These are phyloP conservation scores for Tetramorium bicarinatum DNA, from an alignment of 2,888 invertebrate genomes.

Conservation along the genomic window DNA sequence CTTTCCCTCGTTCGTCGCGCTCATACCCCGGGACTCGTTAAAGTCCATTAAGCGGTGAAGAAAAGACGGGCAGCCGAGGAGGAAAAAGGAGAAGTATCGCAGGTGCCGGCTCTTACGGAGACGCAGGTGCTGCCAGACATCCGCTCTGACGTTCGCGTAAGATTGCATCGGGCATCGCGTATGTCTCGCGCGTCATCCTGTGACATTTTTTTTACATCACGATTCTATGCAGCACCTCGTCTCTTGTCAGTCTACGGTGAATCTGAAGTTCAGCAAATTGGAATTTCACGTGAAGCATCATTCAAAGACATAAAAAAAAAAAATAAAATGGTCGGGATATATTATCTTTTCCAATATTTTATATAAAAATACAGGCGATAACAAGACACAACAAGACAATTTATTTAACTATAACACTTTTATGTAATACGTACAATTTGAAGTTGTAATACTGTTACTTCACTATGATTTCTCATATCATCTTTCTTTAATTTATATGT, in stretches of 20 bases:
- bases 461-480: background rate
- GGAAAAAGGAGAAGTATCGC: constrained; percentile 32
- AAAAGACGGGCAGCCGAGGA: constrained; percentile 55
- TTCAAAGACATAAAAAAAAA: background rate
- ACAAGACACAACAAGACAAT: background rate
- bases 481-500: constrained; percentile 16
- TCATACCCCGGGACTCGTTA: constrained; percentile 66
- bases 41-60: constrained; percentile 69
- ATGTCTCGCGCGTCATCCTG: constrained; percentile 46
- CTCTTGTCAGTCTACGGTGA: background rate
- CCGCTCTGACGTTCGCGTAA: constrained; percentile 40
- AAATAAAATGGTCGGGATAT: background rate
- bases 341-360: constrained; percentile 1
- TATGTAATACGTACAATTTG: background rate
- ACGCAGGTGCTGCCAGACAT: constrained; percentile 56
- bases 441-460: background rate
- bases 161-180: constrained; percentile 66
- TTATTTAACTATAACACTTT: background rate
- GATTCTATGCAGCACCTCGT: constrained; percentile 39
- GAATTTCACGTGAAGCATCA: background rate
- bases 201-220: constrained; percentile 60
- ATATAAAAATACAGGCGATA: background rate
- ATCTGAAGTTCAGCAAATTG: constrained; percentile 16
- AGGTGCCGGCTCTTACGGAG: constrained; percentile 53
- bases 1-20: constrained; percentile 18